Percentiles rank a stretch among this genome's conserved stretches.
These are phyloP conservation scores for Dasyprocta punctata DNA, from an alignment of 2,113 vertebrate species.

Conservation along the genomic window DNA sequence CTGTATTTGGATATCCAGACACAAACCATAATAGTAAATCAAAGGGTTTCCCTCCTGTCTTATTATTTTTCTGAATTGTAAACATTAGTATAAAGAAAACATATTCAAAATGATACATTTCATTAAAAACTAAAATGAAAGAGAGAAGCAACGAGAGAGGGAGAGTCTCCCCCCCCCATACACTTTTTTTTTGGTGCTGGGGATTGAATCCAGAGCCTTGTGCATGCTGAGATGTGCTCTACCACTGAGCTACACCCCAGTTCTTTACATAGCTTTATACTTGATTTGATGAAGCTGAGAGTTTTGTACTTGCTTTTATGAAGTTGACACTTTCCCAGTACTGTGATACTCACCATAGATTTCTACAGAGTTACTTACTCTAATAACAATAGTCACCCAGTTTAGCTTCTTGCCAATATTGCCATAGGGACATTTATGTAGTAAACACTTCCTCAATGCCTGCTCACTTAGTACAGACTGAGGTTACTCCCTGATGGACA, in stretches of 20 bases:
- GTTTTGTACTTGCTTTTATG: too few relatives aligned
- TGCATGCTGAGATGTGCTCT: too few relatives aligned
- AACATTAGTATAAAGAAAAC: background rate
- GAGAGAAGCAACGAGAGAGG: too few relatives aligned
- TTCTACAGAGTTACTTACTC: background rate
- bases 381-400: background rate
- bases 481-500: background rate
- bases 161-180: too few relatives aligned
- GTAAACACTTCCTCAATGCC: background rate
- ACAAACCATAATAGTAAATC: background rate
- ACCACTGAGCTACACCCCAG: too few relatives aligned
- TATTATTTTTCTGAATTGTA: background rate
- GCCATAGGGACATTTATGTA: background rate
- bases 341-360: too few relatives aligned
- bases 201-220: too few relatives aligned
- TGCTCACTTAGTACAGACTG: background rate
- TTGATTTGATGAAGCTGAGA: too few relatives aligned
- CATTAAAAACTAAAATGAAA: constrained; percentile 25
- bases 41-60: background rate
- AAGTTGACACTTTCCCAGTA: too few relatives aligned
- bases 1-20: background rate
- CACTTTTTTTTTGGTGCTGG: too few relatives aligned
- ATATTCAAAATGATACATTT: background rate
- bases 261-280: too few relatives aligned
- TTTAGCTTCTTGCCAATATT: background rate